A percentile compares a stretch with the other conserved stretches of the same genome.
These are phyloP conservation scores for Ichneumon xanthorius DNA, from an alignment of 2,888 invertebrate genomes.

Conservation along the genomic window DNA sequence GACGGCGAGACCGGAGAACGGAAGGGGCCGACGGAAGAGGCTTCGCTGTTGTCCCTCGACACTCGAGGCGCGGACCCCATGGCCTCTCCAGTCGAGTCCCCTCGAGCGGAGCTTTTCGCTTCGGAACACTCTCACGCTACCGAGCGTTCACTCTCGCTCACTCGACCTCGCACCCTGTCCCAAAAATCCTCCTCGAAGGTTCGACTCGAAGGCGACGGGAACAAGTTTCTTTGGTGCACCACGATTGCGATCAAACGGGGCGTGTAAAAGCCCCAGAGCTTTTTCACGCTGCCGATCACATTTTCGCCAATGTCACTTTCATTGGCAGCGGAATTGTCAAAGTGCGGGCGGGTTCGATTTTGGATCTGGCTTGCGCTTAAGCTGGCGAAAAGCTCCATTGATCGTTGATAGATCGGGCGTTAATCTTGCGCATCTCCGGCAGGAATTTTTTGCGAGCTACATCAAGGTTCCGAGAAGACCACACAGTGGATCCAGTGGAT, in stretches of 20 bases:
- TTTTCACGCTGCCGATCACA: background rate
- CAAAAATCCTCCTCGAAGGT: constrained; percentile 24
- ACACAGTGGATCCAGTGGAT: background rate
- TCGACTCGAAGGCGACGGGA: background rate
- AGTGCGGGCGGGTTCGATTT: background rate
- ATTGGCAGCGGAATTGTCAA: background rate
- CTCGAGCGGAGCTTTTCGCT: constrained; percentile 24
- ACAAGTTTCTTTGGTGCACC: background rate
- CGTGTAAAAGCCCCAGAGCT: background rate
- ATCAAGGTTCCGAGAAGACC: background rate
- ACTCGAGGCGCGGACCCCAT: constrained; percentile 6
- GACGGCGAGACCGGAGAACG: constrained; percentile 14
- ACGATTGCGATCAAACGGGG: constrained; percentile 10
- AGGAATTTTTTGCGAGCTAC: background rate
- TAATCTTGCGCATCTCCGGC: background rate
- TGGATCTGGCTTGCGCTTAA: background rate
- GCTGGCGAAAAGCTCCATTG: background rate
- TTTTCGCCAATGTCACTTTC: background rate
- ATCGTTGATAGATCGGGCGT: background rate
- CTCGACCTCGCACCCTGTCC: background rate
- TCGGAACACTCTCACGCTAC: constrained; percentile 19
- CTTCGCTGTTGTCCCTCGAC: constrained; percentile 26
- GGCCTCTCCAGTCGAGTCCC: constrained; percentile 24
- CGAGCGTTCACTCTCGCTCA: constrained; percentile 5
- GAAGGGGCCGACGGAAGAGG: constrained; percentile 15